Evolutionary conservation across 2,888 invertebrate genomes (phyloP), one percentile per base, ranked within the genome.

Genomic region (Meliscaeva auricollis): DNA sequence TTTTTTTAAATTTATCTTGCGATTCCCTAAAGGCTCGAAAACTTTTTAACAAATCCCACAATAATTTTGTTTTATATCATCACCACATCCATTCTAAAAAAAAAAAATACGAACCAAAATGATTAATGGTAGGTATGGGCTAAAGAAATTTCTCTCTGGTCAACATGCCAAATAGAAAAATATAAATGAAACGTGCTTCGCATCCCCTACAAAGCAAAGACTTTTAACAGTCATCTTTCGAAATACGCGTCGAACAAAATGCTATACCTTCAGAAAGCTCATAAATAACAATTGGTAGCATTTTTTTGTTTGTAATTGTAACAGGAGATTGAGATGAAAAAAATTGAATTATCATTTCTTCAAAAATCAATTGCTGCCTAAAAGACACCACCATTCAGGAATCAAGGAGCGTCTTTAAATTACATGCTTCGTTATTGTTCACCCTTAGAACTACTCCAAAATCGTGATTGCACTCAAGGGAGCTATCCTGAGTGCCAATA

Each of bases 401-500:
- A 58, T 58, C 50, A 44, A 46, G 72, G 22, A 56, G 56, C 64
- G 66, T 60, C 66, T 74, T 84, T 70, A 84, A 84, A 84, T 84
- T 80, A 80, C 80, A 85, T 68, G 72, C 74, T 77, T 81, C 84
- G 85, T 80, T 74, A 87, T 87, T 58, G 52, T 69, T 72, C 64
- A 58, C 50, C 60, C 64, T 64, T 56, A 56, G 77, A 73, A 74
- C 62, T 78, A 78, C 48, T 44, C 46, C 66, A 70, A 66, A 82
- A 75, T 81, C 70, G 50, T 88, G 90, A 90, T 90, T 90, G 89
- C 88, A 89, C 90, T 90, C 90, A 69, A 88, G 90, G 90, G 90
- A 90, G 88, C 87, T 88, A 88, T 90, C 35, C 78, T 85, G 87
- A 87, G 80, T 77, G 81, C 72, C 85, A 85, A 85, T 85, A 85